These are phyloP conservation scores for Tribolium madens DNA, from an alignment of 1,140 invertebrate genomes.

Conservation along the genomic window DNA sequence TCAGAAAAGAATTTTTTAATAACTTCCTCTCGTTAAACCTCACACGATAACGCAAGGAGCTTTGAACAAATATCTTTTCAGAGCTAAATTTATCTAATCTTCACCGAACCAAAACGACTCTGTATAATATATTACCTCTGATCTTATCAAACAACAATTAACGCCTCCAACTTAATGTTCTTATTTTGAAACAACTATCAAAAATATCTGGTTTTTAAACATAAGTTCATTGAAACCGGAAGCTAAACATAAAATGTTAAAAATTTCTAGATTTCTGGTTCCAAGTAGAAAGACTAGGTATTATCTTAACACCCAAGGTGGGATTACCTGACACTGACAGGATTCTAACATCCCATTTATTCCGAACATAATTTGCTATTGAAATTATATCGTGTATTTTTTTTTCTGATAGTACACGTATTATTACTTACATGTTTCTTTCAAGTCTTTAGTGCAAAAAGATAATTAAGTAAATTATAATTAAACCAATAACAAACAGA, in stretches of 20 bases:
- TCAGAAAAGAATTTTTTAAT: constrained; percentile 3
- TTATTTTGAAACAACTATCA: background rate
- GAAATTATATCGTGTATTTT: background rate
- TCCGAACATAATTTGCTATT: background rate
- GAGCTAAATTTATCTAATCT: background rate
- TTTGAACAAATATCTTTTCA: background rate
- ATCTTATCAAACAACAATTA: background rate
- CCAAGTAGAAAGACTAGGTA: background rate
- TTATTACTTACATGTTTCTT: background rate
- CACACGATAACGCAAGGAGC: too few relatives aligned
- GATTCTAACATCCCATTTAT: background rate
- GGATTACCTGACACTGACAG: background rate
- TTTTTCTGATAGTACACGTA: background rate
- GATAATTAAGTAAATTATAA: too few relatives aligned
- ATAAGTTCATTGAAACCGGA: background rate
- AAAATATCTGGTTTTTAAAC: background rate
- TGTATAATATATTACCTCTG: background rate
- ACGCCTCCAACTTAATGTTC: background rate
- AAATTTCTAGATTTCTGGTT: background rate
- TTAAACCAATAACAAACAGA: too few relatives aligned
- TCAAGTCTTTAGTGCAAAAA: background rate
- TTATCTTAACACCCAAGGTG: background rate
- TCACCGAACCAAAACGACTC: background rate
- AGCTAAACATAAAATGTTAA: background rate
- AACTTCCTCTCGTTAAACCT: background rate